phyloP scores from a whole-genome alignment of 1,140 invertebrate genomes.

The Drosophila fuyamai region DNA sequence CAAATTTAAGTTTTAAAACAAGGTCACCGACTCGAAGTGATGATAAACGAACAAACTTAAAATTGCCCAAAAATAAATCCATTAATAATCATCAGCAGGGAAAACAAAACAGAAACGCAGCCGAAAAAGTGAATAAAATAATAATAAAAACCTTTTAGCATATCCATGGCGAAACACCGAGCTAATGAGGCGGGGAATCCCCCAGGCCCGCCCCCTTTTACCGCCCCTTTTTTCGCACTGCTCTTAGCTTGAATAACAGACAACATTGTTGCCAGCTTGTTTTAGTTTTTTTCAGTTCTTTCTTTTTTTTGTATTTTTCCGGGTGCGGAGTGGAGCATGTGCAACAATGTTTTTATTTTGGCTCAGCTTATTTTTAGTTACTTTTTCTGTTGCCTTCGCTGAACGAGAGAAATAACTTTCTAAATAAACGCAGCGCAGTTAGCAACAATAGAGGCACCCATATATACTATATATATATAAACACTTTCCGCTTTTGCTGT shows the following conservation, averaged over 20 bases:
- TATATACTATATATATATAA: conserved; percentile 42
- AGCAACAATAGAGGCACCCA: conserved; percentile 58
- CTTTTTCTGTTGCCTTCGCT: conserved; percentile 61
- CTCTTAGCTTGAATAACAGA: conserved; percentile 22
- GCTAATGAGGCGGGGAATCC: conserved; percentile 51
- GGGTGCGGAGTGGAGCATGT: conserved; percentile 55
- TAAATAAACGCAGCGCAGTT: conserved; percentile 76
- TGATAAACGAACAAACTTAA: conserved; percentile 13
- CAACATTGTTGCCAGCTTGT: conserved; percentile 58
- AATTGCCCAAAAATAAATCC: conserved; percentile 27
- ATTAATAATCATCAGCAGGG: conserved; percentile 43
- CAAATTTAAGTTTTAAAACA: neutral
- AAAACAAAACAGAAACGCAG: conserved; percentile 1
- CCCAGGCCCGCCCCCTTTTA: neutral
- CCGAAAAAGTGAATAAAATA: conserved; percentile 46
- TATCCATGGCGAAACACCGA: conserved; percentile 40
- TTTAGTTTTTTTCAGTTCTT: conserved; percentile 31
- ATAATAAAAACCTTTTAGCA: conserved; percentile 56
- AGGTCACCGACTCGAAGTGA: conserved; percentile 5
- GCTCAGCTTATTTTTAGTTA: conserved; percentile 79
- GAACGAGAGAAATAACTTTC: conserved; percentile 75
- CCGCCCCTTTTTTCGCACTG: neutral
- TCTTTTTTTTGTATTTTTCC: conserved; percentile 22
- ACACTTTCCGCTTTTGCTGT: conserved; percentile 64
- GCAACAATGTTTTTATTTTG: conserved; percentile 82